Conservation (phyloP, 2,888 invertebrate genomes). For the Aricia artaxerxes region DNA sequence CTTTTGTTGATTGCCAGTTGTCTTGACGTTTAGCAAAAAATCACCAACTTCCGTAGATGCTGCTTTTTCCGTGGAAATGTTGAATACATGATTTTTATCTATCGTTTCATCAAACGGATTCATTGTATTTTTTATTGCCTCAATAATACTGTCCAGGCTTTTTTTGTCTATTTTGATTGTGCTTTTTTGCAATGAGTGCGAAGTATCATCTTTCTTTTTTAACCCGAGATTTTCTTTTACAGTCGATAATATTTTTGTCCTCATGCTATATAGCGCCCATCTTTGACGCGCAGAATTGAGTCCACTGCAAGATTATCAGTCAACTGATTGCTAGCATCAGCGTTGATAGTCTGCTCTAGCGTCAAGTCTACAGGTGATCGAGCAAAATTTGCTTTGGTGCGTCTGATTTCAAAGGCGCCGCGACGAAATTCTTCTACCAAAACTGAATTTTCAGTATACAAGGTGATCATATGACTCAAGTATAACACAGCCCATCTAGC, state of each 20-base stretch:
- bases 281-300: conserved; percentile 46
- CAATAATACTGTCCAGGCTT: conserved; percentile 33
- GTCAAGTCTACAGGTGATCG: conserved; percentile 44
- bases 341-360: no score
- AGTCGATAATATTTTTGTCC: conserved; percentile 45
- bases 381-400: conserved; percentile 39
- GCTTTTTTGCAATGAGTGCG: conserved; percentile 39
- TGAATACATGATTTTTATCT: conserved; percentile 47
- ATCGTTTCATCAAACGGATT: conserved; percentile 42
- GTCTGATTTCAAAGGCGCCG: conserved; percentile 45
- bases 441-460: conserved; percentile 41
- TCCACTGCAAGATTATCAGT: no score
- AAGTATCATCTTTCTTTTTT: conserved; percentile 45
- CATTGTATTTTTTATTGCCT: conserved; percentile 39
- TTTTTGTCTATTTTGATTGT: conserved; percentile 39
- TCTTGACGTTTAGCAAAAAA: conserved; percentile 47
- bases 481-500: conserved; percentile 39
- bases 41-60: conserved; percentile 46
- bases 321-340: no score
- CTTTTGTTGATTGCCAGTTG: conserved; percentile 42
- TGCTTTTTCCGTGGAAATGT: conserved; percentile 47
- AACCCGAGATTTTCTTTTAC: conserved; percentile 39
- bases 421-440: conserved; percentile 39
- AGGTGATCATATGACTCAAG: conserved; percentile 42
- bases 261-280: conserved; percentile 49